Base-by-base conservation (phyloP, 1,140 invertebrate species). In the Hermetia illucens region DNA sequence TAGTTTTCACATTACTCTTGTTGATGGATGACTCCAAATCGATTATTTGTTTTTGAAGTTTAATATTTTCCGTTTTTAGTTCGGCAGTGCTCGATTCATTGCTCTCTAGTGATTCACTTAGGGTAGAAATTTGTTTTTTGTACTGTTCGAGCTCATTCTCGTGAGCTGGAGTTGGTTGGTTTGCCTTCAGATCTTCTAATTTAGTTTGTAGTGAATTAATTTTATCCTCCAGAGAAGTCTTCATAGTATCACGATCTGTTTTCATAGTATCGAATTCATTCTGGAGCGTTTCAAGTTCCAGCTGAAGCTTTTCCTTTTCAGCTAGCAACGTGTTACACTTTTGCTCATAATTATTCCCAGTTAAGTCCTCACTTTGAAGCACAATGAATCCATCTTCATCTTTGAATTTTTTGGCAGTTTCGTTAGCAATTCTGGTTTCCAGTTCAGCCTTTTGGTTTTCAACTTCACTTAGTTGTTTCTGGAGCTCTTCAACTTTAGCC, bases 241-340 rank as follows among this genome's bases (percentile, higher is more conserved):
- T 50, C 44, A n/a, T 37, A 4, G 13, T 16, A 24, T 16, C 3
- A 5, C 9, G 22, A 25, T 5, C 15, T 16, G 4, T 66, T 63
- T 55, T 68, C 65, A n/a, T n/a, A n/a, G n/a, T n/a, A n/a, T n/a
- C n/a, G n/a, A n/a, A n/a, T n/a, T n/a, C n/a, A n/a, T n/a, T n/a
- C n/a, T n/a, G n/a, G n/a, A n/a, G n/a, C n/a, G n/a, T n/a, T n/a
- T n/a, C n/a, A n/a, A n/a, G n/a, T n/a, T n/a, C n/a, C n/a, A n/a
- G n/a, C 24, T 64, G 58, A 34, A 68, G 46, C 10, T 65, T 60
- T 46, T 64, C 58, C 43, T 68, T 68, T 46, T 66, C 64, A 55
- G 65, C 59, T 47, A 65, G 55, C 38, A 60, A 61, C 35, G 62
- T 57, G 33, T 66, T 62, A 16, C 54, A 54, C 21, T 68, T 62